phyloP scores from a whole-genome alignment of 2,797 vertebrate species.

The Adrianichthys oophorus region DNA sequence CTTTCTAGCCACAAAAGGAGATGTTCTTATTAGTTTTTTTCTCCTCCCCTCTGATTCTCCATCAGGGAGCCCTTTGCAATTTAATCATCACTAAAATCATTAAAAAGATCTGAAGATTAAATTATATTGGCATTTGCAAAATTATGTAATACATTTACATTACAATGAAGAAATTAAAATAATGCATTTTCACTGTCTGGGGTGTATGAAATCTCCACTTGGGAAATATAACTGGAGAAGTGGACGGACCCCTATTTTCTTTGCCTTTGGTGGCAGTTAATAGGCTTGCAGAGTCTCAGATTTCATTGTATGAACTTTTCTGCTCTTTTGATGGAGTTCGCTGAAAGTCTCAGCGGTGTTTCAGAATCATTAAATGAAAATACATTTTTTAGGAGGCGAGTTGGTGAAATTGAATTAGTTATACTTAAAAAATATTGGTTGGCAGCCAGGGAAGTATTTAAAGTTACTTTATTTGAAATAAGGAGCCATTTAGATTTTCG shows the following conservation, averaged over 20 bases:
- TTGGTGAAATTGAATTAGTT: slow-evolving; percentile 63
- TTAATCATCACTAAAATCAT: slow-evolving; percentile 89
- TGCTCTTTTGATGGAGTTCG: slow-evolving; percentile 62
- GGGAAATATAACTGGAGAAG: slow-evolving; percentile 84
- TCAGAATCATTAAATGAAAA: slow-evolving; percentile 70
- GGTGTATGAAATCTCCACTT: slow-evolving; percentile 82
- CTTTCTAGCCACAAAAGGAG: slow-evolving; percentile 80
- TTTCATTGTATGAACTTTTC: slow-evolving; percentile 73
- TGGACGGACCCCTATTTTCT: slow-evolving; percentile 81
- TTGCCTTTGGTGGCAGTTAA: slow-evolving; percentile 81
- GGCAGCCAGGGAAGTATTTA: slow-evolving; percentile 61
- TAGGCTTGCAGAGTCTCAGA: slow-evolving; percentile 70
- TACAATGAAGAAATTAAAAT: slow-evolving; percentile 90
- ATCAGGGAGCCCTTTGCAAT: slow-evolving; percentile 85
- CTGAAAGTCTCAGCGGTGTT: slow-evolving; percentile 62
- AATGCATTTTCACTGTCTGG: slow-evolving; percentile 85
- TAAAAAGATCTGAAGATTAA: slow-evolving; percentile 89
- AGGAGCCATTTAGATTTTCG: slow-evolving; percentile 52
- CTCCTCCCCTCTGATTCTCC: slow-evolving; percentile 78
- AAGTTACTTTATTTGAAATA: slow-evolving; percentile 44
- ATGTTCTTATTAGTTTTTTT: slow-evolving; percentile 83
- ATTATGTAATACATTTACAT: slow-evolving; percentile 90
- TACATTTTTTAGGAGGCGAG: slow-evolving; percentile 53
- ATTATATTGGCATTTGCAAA: slow-evolving; percentile 90
- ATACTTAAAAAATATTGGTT: slow-evolving; percentile 65